A percentile compares a stretch with the other conserved stretches of the same genome.
These are phyloP conservation scores for Ispidina lecontei DNA, from an alignment of 2,797 vertebrate genomes.

Conservation along the genomic window DNA sequence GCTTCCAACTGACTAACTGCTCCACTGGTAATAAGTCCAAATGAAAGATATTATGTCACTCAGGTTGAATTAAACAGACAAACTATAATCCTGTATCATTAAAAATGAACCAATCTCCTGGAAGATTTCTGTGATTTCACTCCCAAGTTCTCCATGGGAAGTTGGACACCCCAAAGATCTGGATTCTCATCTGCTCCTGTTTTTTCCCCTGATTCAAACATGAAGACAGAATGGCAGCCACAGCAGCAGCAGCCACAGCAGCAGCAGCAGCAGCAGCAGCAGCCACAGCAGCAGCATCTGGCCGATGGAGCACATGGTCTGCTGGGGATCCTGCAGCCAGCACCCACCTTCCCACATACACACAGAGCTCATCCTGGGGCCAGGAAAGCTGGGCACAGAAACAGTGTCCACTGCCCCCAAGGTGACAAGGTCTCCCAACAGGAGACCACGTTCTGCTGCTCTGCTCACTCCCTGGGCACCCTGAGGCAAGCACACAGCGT, in stretches of 20 bases:
- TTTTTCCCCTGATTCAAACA: not conserved
- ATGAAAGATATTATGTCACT: slow-evolving; percentile 72
- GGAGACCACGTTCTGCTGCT: not conserved
- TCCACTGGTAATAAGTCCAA: slow-evolving; percentile 75
- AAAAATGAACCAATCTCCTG: slow-evolving; percentile 63
- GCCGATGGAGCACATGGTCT: no score
- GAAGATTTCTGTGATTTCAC: not conserved
- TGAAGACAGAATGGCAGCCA: not conserved
- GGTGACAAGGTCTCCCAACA: no score
- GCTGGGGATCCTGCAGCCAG: accelerated
- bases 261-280: no score
- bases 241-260: no score
- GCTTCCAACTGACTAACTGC: slow-evolving; percentile 78
- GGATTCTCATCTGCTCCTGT: slow-evolving; percentile 6
- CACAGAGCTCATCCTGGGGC: not conserved
- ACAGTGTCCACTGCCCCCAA: accelerated
- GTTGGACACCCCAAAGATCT: not conserved
- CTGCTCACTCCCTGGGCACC: not conserved
- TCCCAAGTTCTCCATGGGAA: not conserved
- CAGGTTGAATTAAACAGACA: slow-evolving; percentile 72
- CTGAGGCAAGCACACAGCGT: not conserved
- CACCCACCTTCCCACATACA: not conserved
- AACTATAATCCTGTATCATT: slow-evolving; percentile 69
- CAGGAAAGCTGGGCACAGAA: not conserved
- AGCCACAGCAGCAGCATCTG: not conserved